Evolutionary conservation across 1,140 invertebrate species (phyloP), one percentile per base, ranked within the genome.

Genomic region (Dinoponera quadriceps): DNA sequence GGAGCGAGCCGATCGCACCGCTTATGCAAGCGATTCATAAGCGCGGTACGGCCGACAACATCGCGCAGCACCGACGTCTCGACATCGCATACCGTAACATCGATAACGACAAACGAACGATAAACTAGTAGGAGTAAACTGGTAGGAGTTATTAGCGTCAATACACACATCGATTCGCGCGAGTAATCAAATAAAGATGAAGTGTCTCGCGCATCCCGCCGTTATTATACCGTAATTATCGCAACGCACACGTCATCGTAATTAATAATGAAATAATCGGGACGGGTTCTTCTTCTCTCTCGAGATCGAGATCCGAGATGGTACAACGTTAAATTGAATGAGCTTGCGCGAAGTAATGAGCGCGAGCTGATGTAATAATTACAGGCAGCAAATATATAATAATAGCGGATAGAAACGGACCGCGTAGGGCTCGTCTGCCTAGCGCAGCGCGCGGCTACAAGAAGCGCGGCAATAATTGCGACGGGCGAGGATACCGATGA

Each of bases 11-110:
- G 75, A 86, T 89, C 84, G 86, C 60, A 62, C 66, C 48, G 85
- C 86, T 88, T 88, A 88, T 84, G 72, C 77, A 89, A 89, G 71
- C 60, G 59, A 88, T 88, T 78, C 87, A 83, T 74, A 73, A 85
- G 54, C 81, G 13, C 48, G 13, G 13, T 54, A 13, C 71, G 54
- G 49, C n/a, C 51, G 65, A 78, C 69, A 44, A 44, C 38, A 44
- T 44, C 38, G 7, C 7, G 7, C 9, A 44, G 29, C 66, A 59
- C 9, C 63, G 27, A n/a, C n/a, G n/a, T n/a, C n/a, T 49, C 20
- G 20, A 60, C 80, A 60, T 72, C 18, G 60, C 49, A 27, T 71
- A 49, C n/a, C 22, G 54, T 25, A 59, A 66, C 48, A 69, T 60
- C 48, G 57, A 84, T 81, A 80, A 84, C 63, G 22, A 69, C 27